A percentile compares a stretch with the other conserved stretches of the same genome.
Evolutionary conservation across 2,797 vertebrate species (phyloP).

Genomic region (Neostethus bicornis): DNA sequence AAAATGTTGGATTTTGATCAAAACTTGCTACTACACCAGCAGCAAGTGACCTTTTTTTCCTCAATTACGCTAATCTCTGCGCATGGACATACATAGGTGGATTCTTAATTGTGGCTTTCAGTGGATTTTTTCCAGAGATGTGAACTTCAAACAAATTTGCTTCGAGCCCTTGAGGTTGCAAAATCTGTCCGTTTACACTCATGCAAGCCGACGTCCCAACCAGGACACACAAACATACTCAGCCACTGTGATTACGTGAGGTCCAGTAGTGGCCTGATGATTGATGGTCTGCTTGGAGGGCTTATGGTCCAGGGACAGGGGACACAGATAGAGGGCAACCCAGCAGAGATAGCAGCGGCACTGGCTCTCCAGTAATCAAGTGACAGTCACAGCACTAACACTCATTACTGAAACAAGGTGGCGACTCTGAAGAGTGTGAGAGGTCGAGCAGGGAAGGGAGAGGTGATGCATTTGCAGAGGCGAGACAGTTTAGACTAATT

Average conservation of each 20-base stretch:
- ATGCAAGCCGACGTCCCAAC: neutral
- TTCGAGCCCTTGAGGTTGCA: slow-evolving; percentile 33
- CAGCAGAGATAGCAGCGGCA: slow-evolving; percentile 55
- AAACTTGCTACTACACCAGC: neutral
- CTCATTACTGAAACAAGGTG: slow-evolving; percentile 61
- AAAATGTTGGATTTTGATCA: neutral
- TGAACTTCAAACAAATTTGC: slow-evolving; percentile 55
- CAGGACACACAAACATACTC: slow-evolving; percentile 9
- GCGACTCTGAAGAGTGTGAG: slow-evolving; percentile 36
- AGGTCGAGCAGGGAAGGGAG: slow-evolving; percentile 25
- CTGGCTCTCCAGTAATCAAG: slow-evolving; percentile 61
- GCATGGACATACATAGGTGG: slow-evolving; percentile 17
- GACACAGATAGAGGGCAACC: slow-evolving; percentile 64
- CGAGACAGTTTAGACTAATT: slow-evolving; percentile 22
- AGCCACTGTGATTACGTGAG: slow-evolving; percentile 52
- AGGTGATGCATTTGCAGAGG: slow-evolving; percentile 36
- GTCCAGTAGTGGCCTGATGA: slow-evolving; percentile 63
- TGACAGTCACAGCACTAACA: slow-evolving; percentile 42
- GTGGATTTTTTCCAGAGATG: slow-evolving; percentile 20
- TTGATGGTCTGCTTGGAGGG: slow-evolving; percentile 62
- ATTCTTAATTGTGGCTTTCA: slow-evolving; percentile 36
- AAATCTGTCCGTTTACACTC: slow-evolving; percentile 26
- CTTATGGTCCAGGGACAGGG: slow-evolving; percentile 53
- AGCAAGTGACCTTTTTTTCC: slow-evolving; percentile 13
- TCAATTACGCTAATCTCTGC: slow-evolving; percentile 19